Conservation (phyloP, 2,113 vertebrate species). For the Psophia crepitans region DNA sequence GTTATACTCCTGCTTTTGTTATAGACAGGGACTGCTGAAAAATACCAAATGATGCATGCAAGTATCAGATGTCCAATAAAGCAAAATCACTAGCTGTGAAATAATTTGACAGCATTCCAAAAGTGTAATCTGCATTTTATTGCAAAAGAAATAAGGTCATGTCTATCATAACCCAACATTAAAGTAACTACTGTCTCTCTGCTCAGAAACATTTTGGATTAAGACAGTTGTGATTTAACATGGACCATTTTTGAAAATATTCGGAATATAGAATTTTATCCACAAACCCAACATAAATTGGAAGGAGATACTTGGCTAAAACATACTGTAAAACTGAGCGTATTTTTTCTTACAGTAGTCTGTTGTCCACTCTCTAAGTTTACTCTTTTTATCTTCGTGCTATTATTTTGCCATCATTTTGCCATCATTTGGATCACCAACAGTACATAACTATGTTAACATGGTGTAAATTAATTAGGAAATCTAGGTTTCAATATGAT, state of each 20-base stretch:
- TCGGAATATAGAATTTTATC: neutral
- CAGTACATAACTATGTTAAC: neutral
- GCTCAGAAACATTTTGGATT: constrained; percentile 24
- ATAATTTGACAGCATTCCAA: constrained; percentile 21
- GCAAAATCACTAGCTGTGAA: constrained; percentile 37
- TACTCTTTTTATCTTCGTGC: neutral
- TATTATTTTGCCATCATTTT: neutral
- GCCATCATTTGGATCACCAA: too few species aligned
- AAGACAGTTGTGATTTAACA: neutral
- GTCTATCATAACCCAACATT: neutral
- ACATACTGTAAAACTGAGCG: neutral
- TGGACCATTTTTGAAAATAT: neutral
- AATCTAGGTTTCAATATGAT: neutral
- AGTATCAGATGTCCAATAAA: constrained; percentile 23
- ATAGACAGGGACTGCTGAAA: neutral
- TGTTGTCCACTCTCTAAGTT: neutral
- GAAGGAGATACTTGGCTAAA: neutral
- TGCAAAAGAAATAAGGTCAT: constrained; percentile 27
- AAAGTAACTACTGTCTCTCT: constrained; percentile 2
- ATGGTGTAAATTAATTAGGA: neutral
- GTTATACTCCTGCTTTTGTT: neutral
- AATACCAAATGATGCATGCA: neutral
- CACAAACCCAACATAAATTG: neutral
- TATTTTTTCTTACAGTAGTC: neutral
- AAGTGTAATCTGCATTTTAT: constrained; percentile 31